phyloP scores from a whole-genome alignment of 2,113 vertebrate species.

The Symphodus melops region DNA sequence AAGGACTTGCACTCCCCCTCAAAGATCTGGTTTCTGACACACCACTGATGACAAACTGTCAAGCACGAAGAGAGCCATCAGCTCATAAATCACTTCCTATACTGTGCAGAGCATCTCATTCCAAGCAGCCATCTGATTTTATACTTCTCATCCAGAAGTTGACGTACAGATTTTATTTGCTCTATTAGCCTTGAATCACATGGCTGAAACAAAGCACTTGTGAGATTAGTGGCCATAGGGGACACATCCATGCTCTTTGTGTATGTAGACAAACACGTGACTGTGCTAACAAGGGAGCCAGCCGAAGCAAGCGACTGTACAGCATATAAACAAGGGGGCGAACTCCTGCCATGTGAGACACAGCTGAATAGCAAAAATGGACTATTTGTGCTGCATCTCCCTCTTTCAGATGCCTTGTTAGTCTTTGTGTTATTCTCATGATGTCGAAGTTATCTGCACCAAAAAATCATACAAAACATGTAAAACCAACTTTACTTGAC shows the following conservation, averaged over 20 bases:
- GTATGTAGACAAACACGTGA: conserved; percentile 42
- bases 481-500: no score
- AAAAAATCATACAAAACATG: no score
- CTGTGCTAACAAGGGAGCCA: conserved; percentile 31
- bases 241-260: conserved; percentile 19
- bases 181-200: conserved; percentile 52
- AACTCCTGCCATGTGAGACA: conserved; percentile 37
- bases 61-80: neutral
- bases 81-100: conserved; percentile 50
- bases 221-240: conserved; percentile 46
- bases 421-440: neutral
- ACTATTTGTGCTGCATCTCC: conserved; percentile 18
- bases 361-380: conserved; percentile 26
- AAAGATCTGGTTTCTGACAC: conserved; percentile 47
- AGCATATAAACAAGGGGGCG: conserved; percentile 4
- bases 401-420: conserved; percentile 1
- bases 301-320: conserved; percentile 21
- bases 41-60: conserved; percentile 11
- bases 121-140: conserved; percentile 39
- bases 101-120: conserved; percentile 38
- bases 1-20: conserved; percentile 43
- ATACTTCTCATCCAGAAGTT: conserved; percentile 30
- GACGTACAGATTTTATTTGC: conserved; percentile 46
- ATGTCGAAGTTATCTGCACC: no score
- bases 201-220: conserved; percentile 38